phyloP scores from a whole-genome alignment of 2,113 vertebrate species.

The Salminus brasiliensis region DNA sequence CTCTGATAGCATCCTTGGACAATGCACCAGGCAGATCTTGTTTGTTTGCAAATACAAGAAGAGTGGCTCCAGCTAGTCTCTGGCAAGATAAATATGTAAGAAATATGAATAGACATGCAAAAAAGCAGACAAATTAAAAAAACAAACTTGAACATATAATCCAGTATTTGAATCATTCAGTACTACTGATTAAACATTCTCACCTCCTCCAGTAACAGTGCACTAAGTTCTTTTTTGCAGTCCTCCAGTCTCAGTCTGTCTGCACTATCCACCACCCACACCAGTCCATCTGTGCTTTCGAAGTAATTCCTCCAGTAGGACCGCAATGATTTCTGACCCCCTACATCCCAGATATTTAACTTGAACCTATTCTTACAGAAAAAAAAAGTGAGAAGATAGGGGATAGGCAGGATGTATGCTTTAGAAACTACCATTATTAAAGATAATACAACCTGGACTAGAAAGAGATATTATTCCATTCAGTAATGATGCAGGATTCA shows the following conservation, averaged over 20 bases:
- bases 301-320: slow-evolving; percentile 97
- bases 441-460: not conserved
- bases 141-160: not conserved
- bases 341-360: slow-evolving; percentile 92
- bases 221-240: slow-evolving; percentile 81
- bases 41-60: slow-evolving; percentile 92
- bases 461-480: too few relatives aligned
- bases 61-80: slow-evolving; percentile 87
- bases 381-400: not conserved
- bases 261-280: slow-evolving; percentile 94
- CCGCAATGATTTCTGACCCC: slow-evolving; percentile 90
- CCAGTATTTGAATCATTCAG: not conserved
- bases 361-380: slow-evolving; percentile 78
- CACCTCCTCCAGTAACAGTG: slow-evolving; percentile 88
- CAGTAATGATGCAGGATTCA: too few relatives aligned
- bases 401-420: too few relatives aligned
- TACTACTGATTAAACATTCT: not conserved
- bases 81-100: slow-evolving; percentile 51
- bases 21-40: slow-evolving; percentile 88
- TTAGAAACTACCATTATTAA: too few relatives aligned
- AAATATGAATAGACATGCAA: not conserved
- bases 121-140: not conserved
- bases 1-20: slow-evolving; percentile 81
- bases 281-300: slow-evolving; percentile 90
- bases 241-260: slow-evolving; percentile 86